Conservation (phyloP, 2,888 invertebrate species). For the Trichogramma evanescens region DNA sequence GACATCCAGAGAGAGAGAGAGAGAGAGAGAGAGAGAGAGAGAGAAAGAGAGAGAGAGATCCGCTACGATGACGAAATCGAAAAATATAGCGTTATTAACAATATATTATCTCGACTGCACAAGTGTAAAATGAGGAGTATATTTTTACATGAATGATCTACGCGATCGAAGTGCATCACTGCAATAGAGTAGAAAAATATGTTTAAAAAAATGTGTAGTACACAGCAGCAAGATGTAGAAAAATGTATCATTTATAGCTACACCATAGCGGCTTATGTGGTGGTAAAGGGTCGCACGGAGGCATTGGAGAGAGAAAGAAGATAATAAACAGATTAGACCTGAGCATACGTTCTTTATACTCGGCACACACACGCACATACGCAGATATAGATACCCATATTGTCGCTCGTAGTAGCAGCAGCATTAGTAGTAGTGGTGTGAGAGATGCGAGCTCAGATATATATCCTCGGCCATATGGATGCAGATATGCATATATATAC, state of each 20-base stretch:
- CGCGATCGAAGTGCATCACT: not conserved
- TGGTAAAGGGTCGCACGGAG: too few species aligned
- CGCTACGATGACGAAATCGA: too few species aligned
- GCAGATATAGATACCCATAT: slow-evolving; percentile 7
- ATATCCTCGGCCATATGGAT: not conserved
- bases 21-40: too few species aligned
- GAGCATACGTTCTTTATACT: too few species aligned
- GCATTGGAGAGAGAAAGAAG: not conserved
- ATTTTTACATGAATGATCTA: not conserved
- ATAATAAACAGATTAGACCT: not conserved
- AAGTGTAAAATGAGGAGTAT: too few species aligned
- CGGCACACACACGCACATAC: not conserved
- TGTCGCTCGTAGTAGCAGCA: slow-evolving; percentile 5
- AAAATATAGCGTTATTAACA: too few species aligned
- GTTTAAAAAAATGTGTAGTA: not conserved
- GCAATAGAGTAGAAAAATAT: not conserved
- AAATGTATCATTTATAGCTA: too few species aligned
- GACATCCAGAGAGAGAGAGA: too few species aligned
- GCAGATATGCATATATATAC: not conserved
- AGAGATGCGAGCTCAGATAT: not conserved
- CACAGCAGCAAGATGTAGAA: too few species aligned
- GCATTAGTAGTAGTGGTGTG: not conserved
- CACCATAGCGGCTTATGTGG: too few species aligned
- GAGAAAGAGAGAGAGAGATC: too few species aligned
- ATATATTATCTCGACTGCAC: too few species aligned